Evolutionary conservation across 2,797 vertebrate genomes (phyloP), one percentile per base, ranked within the genome.

Genomic region (Sebastes melanostomus): DNA sequence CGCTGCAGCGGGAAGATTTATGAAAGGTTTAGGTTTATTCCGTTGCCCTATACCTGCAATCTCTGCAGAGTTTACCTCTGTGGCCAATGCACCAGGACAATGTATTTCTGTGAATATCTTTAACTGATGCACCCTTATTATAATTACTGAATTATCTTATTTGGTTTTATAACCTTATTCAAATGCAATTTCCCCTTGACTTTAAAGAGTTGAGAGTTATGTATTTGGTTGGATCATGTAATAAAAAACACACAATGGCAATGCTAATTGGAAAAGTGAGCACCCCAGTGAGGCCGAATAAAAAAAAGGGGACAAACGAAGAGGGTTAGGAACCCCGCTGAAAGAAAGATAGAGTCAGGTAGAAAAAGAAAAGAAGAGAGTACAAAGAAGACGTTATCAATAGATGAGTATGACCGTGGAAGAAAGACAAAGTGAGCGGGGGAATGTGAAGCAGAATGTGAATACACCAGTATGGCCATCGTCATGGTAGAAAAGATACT

Each of bases 161-260:
- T 76, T 3, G 0, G 25, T 81, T 91, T 81, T 77, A 71, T 72
- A 88, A 77, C 72, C 58, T 63, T 81, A 84, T 79, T 87, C 63
- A 55, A 86, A 88, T 82, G 52, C 72, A 87, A 85, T 85, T 85
- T 79, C 69, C 73, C 42, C 25, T 86, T 82, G 50, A 86, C 78
- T 85, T 78, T 75, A 83, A n/a, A 36, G 59, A 60, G 18, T 65
- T 55, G 56, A 65, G 56, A 30, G 61, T 82, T 78, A 61, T 88
- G 75, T 85, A 78, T 89, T 85, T 86, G 50, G 34, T 50, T 59
- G 63, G 80, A 82, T 85, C 78, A 81, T 85, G 62, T 86, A 80
- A 88, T 88, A 90, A 91, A 91, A 86, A 90, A 88, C 66, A 80
- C 83, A 91, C 75, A 86, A 75, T 85, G 61, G 68, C 6, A 52